phyloP scores from a whole-genome alignment of 2,113 vertebrate species.

The Phalacrocorax brasilianus region DNA sequence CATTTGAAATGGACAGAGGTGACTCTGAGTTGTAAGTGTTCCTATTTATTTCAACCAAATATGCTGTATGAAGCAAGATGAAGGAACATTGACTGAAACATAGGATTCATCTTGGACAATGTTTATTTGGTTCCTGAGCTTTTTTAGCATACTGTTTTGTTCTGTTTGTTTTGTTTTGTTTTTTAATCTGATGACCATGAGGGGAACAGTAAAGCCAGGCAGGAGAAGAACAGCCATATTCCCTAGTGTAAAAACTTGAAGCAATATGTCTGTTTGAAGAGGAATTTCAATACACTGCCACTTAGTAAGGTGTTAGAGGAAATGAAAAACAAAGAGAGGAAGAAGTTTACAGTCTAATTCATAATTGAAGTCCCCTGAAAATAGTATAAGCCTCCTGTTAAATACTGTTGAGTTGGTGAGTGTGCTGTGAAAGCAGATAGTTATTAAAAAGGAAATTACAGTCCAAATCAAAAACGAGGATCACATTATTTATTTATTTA shows the following conservation, averaged over 20 bases:
- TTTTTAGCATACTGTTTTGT: background rate
- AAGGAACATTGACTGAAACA: background rate
- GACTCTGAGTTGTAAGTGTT: background rate
- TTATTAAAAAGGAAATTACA: constrained; percentile 13
- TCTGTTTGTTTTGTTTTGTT: background rate
- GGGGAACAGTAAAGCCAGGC: background rate
- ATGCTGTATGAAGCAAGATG: background rate
- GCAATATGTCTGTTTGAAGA: background rate
- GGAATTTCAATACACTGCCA: background rate
- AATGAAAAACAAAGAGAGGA: background rate
- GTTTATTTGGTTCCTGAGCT: background rate
- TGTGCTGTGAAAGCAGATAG: background rate
- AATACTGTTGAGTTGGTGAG: background rate
- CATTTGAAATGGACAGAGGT: constrained; percentile 10
- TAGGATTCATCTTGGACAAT: background rate
- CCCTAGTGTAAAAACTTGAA: background rate
- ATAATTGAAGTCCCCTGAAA: constrained; percentile 14
- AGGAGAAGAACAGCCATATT: background rate
- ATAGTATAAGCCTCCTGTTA: background rate
- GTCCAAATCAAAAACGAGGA: background rate
- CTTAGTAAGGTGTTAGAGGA: background rate
- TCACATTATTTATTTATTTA: constrained; percentile 10
- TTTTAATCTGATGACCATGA: background rate
- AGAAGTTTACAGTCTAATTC: background rate
- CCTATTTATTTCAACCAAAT: constrained; percentile 9